These are phyloP conservation scores for Eudyptes chrysolophus DNA, from an alignment of 2,113 vertebrate species.

Conservation along the genomic window DNA sequence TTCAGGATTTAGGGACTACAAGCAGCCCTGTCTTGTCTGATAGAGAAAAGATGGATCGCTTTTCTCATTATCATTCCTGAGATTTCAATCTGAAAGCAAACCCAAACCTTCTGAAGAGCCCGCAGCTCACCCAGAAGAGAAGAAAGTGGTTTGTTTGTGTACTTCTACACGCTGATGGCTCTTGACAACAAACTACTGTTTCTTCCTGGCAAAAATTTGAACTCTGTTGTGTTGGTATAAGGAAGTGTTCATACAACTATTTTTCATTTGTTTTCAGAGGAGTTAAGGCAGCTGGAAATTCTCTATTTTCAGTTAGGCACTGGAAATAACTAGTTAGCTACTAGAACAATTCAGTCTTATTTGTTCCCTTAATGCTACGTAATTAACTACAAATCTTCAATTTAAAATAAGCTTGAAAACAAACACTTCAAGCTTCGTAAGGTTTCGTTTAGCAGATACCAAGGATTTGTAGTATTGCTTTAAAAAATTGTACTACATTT, in stretches of 20 bases:
- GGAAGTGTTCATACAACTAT: neutral
- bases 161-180: neutral
- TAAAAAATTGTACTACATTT: neutral
- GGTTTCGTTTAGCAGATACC: neutral
- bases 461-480: neutral
- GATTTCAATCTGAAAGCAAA: neutral
- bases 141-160: neutral
- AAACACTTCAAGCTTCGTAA: neutral
- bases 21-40: neutral
- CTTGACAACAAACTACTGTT: neutral
- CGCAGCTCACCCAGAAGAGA: neutral
- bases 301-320: neutral
- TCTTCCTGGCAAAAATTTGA: neutral
- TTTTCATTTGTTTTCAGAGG: neutral
- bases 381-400: neutral
- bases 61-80: neutral
- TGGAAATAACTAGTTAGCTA: neutral
- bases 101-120: neutral
- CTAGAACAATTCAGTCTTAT: neutral
- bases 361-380: neutral
- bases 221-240: neutral
- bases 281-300: neutral
- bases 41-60: neutral
- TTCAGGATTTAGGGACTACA: neutral
- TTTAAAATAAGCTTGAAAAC: neutral